These are phyloP conservation scores for Hylaeus anthracinus DNA, from an alignment of 1,140 invertebrate species.

Conservation along the genomic window DNA sequence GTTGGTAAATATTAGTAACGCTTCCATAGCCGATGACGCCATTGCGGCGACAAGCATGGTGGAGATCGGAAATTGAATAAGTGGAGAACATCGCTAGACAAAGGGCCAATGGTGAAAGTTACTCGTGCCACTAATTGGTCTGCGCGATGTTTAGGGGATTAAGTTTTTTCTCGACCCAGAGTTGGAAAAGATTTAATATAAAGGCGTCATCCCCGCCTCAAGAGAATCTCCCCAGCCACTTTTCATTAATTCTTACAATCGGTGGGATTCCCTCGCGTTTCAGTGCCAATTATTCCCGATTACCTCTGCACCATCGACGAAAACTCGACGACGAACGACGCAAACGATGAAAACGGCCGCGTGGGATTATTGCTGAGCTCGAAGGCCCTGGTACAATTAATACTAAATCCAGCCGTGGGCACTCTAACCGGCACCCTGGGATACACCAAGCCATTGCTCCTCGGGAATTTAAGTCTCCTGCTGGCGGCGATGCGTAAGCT, in stretches of 20 bases:
- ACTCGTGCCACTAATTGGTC: too few relatives aligned
- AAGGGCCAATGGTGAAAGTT: too few relatives aligned
- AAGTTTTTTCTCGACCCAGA: too few relatives aligned
- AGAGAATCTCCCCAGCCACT: neutral
- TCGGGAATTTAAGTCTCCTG: constrained; percentile 91
- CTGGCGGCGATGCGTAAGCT: constrained; percentile 89
- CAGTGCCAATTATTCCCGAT: constrained; percentile 93
- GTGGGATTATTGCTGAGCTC: constrained; percentile 92
- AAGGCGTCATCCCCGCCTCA: too few relatives aligned
- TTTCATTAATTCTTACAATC: neutral
- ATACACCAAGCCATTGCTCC: constrained; percentile 90
- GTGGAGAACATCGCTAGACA: too few relatives aligned
- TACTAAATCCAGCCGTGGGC: constrained; percentile 91
- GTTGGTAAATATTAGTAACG: constrained; percentile 84
- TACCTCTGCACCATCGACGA: constrained; percentile 85
- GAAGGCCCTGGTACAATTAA: constrained; percentile 92
- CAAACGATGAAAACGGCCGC: constrained; percentile 86
- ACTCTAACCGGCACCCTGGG: constrained; percentile 86
- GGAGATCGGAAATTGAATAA: too few relatives aligned
- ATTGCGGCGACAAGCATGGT: too few relatives aligned
- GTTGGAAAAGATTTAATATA: too few relatives aligned
- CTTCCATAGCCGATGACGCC: too few relatives aligned
- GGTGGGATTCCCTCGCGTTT: constrained; percentile 62
- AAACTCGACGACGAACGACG: constrained; percentile 76
- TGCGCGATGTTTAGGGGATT: too few relatives aligned